Conservation (phyloP, 2,113 vertebrate species). For the Astur gentilis region DNA sequence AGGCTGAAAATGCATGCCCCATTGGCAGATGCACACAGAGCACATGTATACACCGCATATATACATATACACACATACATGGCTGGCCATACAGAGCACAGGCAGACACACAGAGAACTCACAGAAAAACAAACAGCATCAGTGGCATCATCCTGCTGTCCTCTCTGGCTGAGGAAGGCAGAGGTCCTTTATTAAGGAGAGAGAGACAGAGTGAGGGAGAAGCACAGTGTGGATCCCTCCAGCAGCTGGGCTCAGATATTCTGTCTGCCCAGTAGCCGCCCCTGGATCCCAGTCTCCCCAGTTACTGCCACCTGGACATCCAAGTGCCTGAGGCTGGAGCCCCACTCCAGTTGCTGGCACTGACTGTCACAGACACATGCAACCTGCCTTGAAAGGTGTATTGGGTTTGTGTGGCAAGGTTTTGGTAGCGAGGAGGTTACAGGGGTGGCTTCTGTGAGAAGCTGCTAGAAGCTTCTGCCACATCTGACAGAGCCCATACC, state of each 20-base stretch:
- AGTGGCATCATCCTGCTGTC: neutral
- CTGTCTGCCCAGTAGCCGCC: neutral
- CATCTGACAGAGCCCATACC: too few species aligned
- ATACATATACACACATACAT: too few species aligned
- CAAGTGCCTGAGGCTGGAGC: neutral
- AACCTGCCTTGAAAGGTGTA: rapidly evolving
- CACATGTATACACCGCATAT: too few species aligned
- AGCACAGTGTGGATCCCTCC: neutral
- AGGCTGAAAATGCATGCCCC: neutral
- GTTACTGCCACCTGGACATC: neutral
- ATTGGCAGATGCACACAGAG: neutral
- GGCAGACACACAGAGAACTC: neutral
- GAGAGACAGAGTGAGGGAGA: neutral
- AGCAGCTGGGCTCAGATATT: neutral
- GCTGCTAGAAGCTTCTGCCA: too few species aligned
- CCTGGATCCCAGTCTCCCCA: neutral
- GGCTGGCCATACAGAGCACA: neutral
- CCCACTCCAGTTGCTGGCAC: rapidly evolving
- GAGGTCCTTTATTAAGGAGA: neutral
- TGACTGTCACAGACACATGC: neutral
- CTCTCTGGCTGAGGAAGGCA: neutral
- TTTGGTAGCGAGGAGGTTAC: too few species aligned
- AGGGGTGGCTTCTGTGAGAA: too few species aligned
- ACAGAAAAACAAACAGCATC: neutral
- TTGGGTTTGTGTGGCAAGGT: too few species aligned